Base-by-base conservation (phyloP, 2,113 vertebrate genomes). In the Oophaga pumilio region DNA sequence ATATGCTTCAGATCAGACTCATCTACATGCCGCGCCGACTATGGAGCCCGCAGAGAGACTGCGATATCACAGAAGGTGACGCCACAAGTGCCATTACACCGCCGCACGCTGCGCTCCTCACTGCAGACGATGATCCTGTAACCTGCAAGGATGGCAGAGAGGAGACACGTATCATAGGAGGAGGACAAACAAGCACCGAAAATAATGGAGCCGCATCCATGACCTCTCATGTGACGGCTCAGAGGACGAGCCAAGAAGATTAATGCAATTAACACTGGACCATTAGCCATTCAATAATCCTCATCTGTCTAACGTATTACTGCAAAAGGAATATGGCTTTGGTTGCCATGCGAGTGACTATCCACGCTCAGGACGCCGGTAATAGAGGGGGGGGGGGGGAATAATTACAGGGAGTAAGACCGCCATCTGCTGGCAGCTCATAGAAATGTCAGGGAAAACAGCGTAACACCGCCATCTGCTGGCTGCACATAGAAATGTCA, bases 251-350 rank as follows among this genome's bases (percentile, higher is more conserved):
- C 62, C 26, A 77, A 56, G 20, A 43, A 26, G 84, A 73, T 77
- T 86, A 86, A 76, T 77, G 33, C 22, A 86, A 76, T 78, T 78
- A 66, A 76, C 74, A 52, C 0, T 20, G 84, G 74, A 64, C 84
- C 84, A 86, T 86, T 86, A 86, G 49, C 59, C 11, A 50, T 60
- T 62, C 33, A 69, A 56, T 13, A 83, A 68, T 68, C 81, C 52
- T 57, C n/a, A 1, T 50, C 59, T 28, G 9, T 26, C 69, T 73
- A 33, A 43, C 15, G 17, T 73, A 49, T 74, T 74, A 74, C 43
- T 28, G 20, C 2, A 74, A 18, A 77, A 60, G 33, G 28, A 85
- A 77, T 86, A 53, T 20, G 17, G 20, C 71, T 66, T 64, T 77
- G 73, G 49, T 24, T 17, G 74, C n/a, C 7, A 78, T 66, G 13